phyloP scores from a whole-genome alignment of 2,888 invertebrate genomes.

The Theretra japonica region DNA sequence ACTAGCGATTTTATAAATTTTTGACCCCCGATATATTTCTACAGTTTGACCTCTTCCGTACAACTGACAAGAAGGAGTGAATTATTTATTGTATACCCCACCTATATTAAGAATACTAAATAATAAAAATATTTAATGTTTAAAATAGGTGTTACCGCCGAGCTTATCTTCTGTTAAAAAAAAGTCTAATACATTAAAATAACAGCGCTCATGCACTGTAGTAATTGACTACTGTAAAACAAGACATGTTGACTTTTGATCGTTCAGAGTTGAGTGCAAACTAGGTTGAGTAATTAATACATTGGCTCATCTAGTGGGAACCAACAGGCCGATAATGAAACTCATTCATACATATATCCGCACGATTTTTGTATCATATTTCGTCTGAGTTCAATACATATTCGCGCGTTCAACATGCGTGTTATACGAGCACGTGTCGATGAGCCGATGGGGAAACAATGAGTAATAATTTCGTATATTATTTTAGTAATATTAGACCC shows the following conservation, averaged over 20 bases:
- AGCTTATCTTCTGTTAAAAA: too few species aligned
- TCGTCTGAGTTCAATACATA: constrained; percentile 22
- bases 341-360: constrained; percentile 49
- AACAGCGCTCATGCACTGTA: not conserved
- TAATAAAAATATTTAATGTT: too few species aligned
- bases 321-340: constrained; percentile 37
- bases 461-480: not conserved
- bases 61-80: too few species aligned
- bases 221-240: not conserved
- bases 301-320: constrained; percentile 42
- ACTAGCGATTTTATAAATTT: too few species aligned
- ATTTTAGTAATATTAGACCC: not conserved
- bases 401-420: constrained; percentile 12
- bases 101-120: too few species aligned
- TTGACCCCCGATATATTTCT: too few species aligned
- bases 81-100: too few species aligned
- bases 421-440: constrained; percentile 7
- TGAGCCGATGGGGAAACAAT: not conserved
- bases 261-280: not conserved
- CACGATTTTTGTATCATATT: constrained; percentile 49
- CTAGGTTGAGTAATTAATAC: constrained; percentile 1
- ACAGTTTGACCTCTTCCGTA: too few species aligned
- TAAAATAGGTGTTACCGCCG: too few species aligned
- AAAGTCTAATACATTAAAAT: not conserved
- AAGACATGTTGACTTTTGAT: not conserved